phyloP scores from a whole-genome alignment of 2,888 invertebrate species.

The Cremastobaeus sp. region DNA sequence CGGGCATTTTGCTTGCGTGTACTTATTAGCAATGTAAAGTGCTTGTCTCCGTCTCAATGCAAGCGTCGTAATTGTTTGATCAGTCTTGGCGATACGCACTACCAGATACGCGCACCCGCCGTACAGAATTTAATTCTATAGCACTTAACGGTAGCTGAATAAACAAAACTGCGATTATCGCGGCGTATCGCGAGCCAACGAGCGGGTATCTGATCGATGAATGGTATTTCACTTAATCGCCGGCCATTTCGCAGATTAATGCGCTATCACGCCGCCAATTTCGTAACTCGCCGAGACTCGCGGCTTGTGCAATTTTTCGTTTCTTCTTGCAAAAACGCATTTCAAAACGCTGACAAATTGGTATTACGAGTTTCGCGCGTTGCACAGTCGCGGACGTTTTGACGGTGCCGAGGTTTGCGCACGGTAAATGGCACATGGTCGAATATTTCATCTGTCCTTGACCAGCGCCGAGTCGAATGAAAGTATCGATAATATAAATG shows the following conservation, averaged over 20 bases:
- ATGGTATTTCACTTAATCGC: slow-evolving; percentile 61
- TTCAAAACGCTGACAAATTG: neutral
- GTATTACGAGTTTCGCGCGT: too few species aligned
- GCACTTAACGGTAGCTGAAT: slow-evolving; percentile 26
- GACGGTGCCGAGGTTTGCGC: too few species aligned
- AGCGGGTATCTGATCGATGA: slow-evolving; percentile 57
- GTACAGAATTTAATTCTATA: slow-evolving; percentile 46
- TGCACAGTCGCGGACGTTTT: too few species aligned
- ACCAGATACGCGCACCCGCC: slow-evolving; percentile 25
- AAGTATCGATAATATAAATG: too few species aligned
- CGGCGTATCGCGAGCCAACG: slow-evolving; percentile 32
- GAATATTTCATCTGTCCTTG: too few species aligned
- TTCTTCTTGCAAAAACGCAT: slow-evolving; percentile 5
- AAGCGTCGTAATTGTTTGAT: slow-evolving; percentile 47
- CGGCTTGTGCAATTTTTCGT: slow-evolving; percentile 2
- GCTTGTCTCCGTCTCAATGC: slow-evolving; percentile 27
- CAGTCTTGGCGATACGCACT: slow-evolving; percentile 18
- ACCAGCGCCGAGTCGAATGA: too few species aligned
- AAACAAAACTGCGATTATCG: slow-evolving; percentile 46
- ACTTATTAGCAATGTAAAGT: slow-evolving; percentile 19
- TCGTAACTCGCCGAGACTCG: slow-evolving; percentile 21
- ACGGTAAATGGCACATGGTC: too few species aligned
- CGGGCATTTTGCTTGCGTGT: too few species aligned
- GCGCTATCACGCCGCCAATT: slow-evolving; percentile 52
- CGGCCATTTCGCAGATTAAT: slow-evolving; percentile 36